Evolutionary conservation across 2,113 vertebrate genomes (phyloP).

Genomic region (Panurus biarmicus): DNA sequence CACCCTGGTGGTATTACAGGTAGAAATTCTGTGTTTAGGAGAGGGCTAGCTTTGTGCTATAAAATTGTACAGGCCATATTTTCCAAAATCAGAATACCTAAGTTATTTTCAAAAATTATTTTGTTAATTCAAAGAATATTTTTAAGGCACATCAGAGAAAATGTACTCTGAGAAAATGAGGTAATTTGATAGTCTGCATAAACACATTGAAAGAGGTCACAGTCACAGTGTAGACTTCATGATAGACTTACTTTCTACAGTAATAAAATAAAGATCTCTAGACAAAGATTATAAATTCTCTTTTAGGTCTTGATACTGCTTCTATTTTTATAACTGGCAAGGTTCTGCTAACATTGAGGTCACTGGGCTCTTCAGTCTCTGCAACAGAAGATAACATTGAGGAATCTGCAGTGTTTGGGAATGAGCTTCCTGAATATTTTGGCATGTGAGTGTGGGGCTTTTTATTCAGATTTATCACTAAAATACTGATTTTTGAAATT

Average conservation of each 20-base stretch:
- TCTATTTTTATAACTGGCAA: not conserved
- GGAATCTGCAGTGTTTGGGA: not conserved
- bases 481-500: not conserved
- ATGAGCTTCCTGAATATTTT: not conserved
- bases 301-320: not conserved
- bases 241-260: not conserved
- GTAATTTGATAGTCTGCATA: not conserved
- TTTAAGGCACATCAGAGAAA: not conserved
- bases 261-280: not conserved
- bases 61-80: not conserved
- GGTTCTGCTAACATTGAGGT: not conserved
- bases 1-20: not conserved
- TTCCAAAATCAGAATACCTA: not conserved
- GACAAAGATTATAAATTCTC: not conserved
- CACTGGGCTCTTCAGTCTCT: not conserved
- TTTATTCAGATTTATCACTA: not conserved
- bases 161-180: not conserved
- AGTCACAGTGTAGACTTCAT: not conserved
- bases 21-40: not conserved
- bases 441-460: not conserved
- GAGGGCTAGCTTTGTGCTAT: not conserved
- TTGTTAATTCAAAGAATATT: not conserved
- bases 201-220: not conserved
- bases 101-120: not conserved
- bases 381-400: not conserved